phyloP scores from a whole-genome alignment of 2,113 vertebrate genomes.

The Silurus asotus region DNA sequence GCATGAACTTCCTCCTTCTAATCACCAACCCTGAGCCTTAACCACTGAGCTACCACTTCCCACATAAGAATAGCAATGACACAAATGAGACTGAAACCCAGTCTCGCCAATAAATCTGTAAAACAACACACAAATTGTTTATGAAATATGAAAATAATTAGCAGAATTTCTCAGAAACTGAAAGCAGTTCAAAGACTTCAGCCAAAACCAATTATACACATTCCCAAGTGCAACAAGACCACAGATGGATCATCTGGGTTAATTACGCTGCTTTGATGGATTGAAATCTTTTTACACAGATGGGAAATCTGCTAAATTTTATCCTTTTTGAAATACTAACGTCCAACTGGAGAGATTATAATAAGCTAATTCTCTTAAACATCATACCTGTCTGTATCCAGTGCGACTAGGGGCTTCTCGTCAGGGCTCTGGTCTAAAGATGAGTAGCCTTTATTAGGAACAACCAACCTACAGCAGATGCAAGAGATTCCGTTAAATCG shows the following conservation, averaged over 20 bases:
- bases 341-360: not conserved
- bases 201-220: not conserved
- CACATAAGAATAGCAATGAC: not conserved
- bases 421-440: conserved; percentile 97
- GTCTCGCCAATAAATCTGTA: not conserved
- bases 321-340: not conserved
- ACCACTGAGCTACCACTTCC: too few species aligned
- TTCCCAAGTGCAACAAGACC: not conserved
- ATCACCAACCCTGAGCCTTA: too few species aligned
- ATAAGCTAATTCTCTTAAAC: not conserved
- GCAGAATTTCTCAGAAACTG: not conserved
- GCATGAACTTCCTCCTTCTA: too few species aligned
- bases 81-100: not conserved
- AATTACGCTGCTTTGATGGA: conserved; percentile 12
- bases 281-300: conserved; percentile 3
- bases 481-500: not conserved
- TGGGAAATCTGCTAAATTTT: not conserved
- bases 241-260: not conserved
- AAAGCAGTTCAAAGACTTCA: not conserved
- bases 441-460: conserved; percentile 98
- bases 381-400: conserved; percentile 97
- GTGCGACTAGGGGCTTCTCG: conserved; percentile 93
- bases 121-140: not conserved
- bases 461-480: conserved; percentile 81
- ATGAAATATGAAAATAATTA: conserved; percentile 4